A percentile compares a stretch with the other conserved stretches of the same genome.
Evolutionary conservation across 2,797 vertebrate genomes (phyloP).

Genomic region (Ataeniobius toweri): DNA sequence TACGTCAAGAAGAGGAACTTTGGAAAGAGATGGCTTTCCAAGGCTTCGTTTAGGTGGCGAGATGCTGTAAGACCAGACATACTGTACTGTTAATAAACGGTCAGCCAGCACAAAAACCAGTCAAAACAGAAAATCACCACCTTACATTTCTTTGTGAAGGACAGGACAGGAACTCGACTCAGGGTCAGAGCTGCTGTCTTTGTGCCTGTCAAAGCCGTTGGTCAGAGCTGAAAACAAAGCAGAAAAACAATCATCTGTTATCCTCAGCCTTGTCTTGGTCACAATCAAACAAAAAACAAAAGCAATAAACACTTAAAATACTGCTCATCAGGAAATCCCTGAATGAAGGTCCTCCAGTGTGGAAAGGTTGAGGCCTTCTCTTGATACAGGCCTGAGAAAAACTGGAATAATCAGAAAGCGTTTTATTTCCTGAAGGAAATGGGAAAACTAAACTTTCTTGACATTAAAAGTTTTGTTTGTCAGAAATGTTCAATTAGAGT

Average conservation of each 20-base stretch:
- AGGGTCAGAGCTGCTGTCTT: conserved; percentile 84
- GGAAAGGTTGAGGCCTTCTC: too few species aligned
- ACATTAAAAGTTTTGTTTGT: too few species aligned
- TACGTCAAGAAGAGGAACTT: conserved; percentile 88
- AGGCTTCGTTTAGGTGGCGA: conserved; percentile 89
- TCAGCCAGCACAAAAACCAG: background rate
- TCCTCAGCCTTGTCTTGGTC: background rate
- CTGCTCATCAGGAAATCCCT: background rate
- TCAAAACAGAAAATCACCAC: background rate
- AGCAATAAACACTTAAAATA: background rate
- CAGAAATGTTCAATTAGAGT: too few species aligned
- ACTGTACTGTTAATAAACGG: background rate
- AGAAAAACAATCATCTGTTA: background rate
- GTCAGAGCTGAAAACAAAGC: conserved; percentile 83
- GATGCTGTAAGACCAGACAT: conserved; percentile 67
- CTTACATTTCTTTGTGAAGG: conserved; percentile 88
- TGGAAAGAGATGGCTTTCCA: conserved; percentile 92
- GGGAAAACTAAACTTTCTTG: too few species aligned
- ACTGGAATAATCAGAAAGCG: too few species aligned
- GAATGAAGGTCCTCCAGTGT: too few species aligned
- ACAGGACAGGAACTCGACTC: conserved; percentile 83
- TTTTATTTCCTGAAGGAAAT: too few species aligned
- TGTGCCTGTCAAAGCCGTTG: conserved; percentile 88
- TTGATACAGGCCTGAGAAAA: too few species aligned
- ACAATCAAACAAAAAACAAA: background rate